Evolutionary conservation across 2,797 vertebrate genomes (phyloP), one percentile per base, ranked within the genome.

Genomic region (Labroides dimidiatus): DNA sequence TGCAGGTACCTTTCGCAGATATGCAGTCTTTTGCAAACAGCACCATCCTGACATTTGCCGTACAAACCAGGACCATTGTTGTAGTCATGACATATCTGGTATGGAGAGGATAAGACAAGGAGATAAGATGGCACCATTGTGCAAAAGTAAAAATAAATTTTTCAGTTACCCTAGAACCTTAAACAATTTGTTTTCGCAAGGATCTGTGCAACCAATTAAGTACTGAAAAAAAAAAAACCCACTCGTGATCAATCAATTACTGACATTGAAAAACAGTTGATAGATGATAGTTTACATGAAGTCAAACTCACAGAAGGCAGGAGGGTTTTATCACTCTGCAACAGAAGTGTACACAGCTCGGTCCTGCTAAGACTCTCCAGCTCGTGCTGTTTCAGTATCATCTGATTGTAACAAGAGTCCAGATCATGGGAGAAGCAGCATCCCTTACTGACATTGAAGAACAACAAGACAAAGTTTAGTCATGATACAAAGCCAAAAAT

Each of bases 31-130:
- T 14, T 76, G 52, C 94, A 95, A 39, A 0, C 53, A 0, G 54
- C 4, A 0, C 64, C 87, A 0, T 76, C 80, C 21, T 33, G 5
- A 64, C 94, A 95, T 4, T 30, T 52, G 2, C 91, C 89, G 0
- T 84, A 87, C 42, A 20, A 19, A 0, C 87, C 91, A 0, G 17
- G 9, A 1, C 93, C 91, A 1, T 92, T 94, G 83, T 94, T 94
- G 84, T 94, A 95, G 15, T 88, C 51, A 27, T 66, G 0, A 47
- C 91, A 92, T 42, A 95, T 86, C 94, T 95, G 72, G 11, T 1
- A 17, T 10, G 39, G 10, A 2, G 4, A 50, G 24, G n/a, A 37
- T 0, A 19, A 42, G 4, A 20, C 0, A 50, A 20, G 23, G 6
- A 42, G 10, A 21, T 9, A 37, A 9, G 0, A 15, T 12, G 21